phyloP scores from a whole-genome alignment of 2,888 invertebrate species.

The Dynastes hyllus region DNA sequence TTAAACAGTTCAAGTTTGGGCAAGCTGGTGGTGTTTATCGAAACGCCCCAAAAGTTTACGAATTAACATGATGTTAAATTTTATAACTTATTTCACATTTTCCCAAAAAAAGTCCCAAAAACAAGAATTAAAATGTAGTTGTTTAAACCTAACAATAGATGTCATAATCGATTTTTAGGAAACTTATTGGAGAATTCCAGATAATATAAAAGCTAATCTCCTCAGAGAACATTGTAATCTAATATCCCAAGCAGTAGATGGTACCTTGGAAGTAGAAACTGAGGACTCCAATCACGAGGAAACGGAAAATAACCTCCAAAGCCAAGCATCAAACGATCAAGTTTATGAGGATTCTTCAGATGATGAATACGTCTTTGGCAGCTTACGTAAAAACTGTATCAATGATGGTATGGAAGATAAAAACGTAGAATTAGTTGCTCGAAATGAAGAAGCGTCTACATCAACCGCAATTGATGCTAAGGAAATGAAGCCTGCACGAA shows the following conservation, averaged over 20 bases:
- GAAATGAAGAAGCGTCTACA: neutral
- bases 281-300: neutral
- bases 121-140: no score
- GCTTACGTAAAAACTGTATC: neutral
- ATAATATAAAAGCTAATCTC: conserved; percentile 74
- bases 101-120: no score
- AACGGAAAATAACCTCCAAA: neutral
- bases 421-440: neutral
- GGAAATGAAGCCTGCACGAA: neutral
- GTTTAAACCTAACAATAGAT: no score
- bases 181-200: conserved; percentile 90
- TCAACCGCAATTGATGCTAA: neutral
- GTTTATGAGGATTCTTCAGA: conserved; percentile 54
- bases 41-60: no score
- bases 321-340: neutral
- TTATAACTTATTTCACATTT: no score
- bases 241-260: conserved; percentile 75
- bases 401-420: neutral
- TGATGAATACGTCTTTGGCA: conserved; percentile 67
- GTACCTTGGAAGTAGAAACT: conserved; percentile 66
- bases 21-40: no score
- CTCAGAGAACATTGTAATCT: conserved; percentile 75
- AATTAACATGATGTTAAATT: no score
- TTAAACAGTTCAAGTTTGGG: no score
- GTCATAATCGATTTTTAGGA: conserved; percentile 74